Conservation (phyloP, 2,113 vertebrate species). For the Aramus guarauna region DNA sequence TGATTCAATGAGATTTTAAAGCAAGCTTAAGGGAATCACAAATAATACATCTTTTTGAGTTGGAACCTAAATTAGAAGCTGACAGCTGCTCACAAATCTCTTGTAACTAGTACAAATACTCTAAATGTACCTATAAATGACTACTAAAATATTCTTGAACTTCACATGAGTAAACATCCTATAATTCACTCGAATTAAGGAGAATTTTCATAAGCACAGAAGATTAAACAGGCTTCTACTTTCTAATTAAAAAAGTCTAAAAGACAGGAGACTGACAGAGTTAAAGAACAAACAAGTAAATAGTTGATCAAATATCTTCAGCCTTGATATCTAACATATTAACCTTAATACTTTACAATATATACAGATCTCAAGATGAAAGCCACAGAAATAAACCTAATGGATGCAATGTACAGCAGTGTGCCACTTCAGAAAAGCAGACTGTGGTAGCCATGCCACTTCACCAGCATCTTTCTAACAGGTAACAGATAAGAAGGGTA, state of each 20-base stretch:
- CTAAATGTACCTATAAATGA: not conserved
- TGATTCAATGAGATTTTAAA: not conserved
- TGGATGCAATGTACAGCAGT: not conserved
- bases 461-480: not conserved
- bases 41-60: not conserved
- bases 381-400: not conserved
- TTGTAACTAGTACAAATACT: not conserved
- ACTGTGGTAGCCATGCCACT: not conserved
- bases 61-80: not conserved
- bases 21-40: not conserved
- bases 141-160: not conserved
- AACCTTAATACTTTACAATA: not conserved
- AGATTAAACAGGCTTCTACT: not conserved
- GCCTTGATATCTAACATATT: not conserved
- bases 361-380: not conserved
- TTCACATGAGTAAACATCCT: not conserved
- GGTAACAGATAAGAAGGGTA: not conserved
- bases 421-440: not conserved
- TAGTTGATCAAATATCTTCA: not conserved
- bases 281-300: not conserved
- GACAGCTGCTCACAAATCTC: not conserved
- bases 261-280: not conserved
- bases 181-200: not conserved
- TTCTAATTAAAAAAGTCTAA: not conserved
- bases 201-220: not conserved